Conservation (phyloP, 2,797 vertebrate genomes). For the Taeniopygia guttata region DNA sequence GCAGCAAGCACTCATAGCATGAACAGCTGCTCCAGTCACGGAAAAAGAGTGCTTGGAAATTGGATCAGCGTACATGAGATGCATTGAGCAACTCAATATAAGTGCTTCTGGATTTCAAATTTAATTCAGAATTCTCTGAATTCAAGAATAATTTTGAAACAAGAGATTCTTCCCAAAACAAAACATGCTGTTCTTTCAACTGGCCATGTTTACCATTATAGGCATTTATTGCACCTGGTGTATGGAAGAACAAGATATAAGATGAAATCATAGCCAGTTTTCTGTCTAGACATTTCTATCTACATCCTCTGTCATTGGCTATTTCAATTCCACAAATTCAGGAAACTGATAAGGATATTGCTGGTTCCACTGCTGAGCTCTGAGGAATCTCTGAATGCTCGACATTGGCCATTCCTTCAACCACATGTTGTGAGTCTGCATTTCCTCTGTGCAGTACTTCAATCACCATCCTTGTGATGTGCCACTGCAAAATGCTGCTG, state of each 20-base stretch:
- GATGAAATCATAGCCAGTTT: background rate
- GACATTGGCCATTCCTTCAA: background rate
- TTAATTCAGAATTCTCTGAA: background rate
- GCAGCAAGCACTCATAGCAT: background rate
- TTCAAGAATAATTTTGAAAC: slow-evolving; percentile 5
- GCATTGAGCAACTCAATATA: background rate
- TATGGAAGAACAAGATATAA: background rate
- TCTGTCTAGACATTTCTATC: background rate
- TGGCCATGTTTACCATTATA: background rate
- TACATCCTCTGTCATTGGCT: background rate
- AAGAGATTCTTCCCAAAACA: background rate
- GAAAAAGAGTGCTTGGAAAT: background rate
- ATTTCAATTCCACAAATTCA: background rate
- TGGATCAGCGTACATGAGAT: background rate
- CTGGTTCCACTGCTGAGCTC: background rate
- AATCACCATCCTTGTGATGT: background rate
- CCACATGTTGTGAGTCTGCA: background rate
- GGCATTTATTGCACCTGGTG: fast-evolving
- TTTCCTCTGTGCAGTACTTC: background rate
- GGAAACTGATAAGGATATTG: background rate
- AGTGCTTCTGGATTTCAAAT: background rate
- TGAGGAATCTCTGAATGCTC: background rate
- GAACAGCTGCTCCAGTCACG: background rate
- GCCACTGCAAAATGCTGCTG: background rate
- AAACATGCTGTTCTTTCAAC: background rate